Percentiles rank a stretch among this genome's conserved stretches.
These are phyloP conservation scores for Cosmia trapezina DNA, from an alignment of 2,888 invertebrate species.

Conservation along the genomic window DNA sequence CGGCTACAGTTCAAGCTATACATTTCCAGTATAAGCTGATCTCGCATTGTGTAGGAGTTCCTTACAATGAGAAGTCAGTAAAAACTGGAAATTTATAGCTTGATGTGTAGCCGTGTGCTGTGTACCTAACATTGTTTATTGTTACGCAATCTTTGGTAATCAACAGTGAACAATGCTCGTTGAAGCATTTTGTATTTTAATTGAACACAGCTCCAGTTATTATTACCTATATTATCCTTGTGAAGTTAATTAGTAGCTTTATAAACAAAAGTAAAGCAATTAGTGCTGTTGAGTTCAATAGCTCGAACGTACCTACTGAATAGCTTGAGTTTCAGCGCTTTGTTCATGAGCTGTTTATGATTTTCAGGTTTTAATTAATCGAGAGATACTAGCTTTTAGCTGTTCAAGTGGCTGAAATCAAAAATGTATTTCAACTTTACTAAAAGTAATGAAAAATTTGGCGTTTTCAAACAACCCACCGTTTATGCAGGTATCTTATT, in stretches of 20 bases:
- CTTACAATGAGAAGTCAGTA: too few species aligned
- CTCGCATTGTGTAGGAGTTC: too few species aligned
- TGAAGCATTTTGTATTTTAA: neutral
- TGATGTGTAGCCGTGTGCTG: too few species aligned
- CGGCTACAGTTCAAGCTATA: too few species aligned
- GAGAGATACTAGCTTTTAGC: neutral
- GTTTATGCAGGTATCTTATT: neutral
- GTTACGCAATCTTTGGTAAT: too few species aligned
- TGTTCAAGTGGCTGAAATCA: neutral
- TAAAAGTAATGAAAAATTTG: too few species aligned
- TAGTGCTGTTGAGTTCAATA: conserved; percentile 28
- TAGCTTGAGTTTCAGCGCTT: conserved; percentile 19
- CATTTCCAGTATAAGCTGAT: too few species aligned
- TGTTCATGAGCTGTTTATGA: conserved; percentile 15
- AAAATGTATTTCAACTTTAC: neutral
- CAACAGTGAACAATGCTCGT: neutral
- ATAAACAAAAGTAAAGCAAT: conserved; percentile 33
- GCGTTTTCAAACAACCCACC: neutral
- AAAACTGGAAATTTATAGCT: too few species aligned
- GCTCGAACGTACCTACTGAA: conserved; percentile 22
- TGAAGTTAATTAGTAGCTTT: conserved; percentile 22
- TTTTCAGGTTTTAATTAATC: conserved; percentile 16
- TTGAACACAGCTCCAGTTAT: neutral
- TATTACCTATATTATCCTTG: neutral
- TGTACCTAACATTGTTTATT: too few species aligned